Conservation (phyloP, 2,113 vertebrate genomes). For the Grantiella picta region DNA sequence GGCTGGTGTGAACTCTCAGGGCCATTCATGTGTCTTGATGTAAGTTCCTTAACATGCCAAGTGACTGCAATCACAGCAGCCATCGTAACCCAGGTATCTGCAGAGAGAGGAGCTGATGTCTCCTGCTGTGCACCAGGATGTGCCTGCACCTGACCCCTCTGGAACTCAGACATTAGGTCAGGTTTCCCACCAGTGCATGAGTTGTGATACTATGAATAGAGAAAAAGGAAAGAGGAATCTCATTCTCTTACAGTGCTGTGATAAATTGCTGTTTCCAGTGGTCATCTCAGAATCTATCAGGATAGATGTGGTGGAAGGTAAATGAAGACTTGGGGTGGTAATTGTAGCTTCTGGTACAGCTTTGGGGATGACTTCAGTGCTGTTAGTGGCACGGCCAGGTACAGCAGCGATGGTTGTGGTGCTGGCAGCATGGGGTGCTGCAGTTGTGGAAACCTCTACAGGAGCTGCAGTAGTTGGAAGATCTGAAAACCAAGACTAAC, state of each 20-base stretch:
- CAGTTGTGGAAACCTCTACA: background rate
- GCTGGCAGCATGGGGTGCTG: background rate
- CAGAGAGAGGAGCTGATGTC: background rate
- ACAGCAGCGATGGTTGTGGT: background rate
- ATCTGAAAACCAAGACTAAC: slow-evolving; percentile 50
- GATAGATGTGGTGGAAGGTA: slow-evolving; percentile 52
- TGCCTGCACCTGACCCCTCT: background rate
- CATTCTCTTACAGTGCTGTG: slow-evolving; percentile 86
- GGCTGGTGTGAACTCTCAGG: background rate
- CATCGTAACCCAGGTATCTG: background rate
- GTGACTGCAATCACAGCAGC: background rate
- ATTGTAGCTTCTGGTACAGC: background rate
- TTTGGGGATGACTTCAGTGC: background rate
- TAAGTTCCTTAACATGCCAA: background rate
- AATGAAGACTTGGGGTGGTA: slow-evolving; percentile 1
- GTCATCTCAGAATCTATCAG: slow-evolving; percentile 68
- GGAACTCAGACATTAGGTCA: no score
- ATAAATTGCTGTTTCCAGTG: slow-evolving; percentile 86
- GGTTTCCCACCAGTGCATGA: background rate
- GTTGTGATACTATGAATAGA: fast-evolving
- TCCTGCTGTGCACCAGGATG: background rate
- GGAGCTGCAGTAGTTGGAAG: slow-evolving; percentile 68
- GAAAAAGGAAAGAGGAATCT: background rate
- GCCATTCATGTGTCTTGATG: fast-evolving
- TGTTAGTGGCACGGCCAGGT: slow-evolving; percentile 25